phyloP scores from a whole-genome alignment of 1,140 invertebrate genomes.

The Potamilus streckersoni region DNA sequence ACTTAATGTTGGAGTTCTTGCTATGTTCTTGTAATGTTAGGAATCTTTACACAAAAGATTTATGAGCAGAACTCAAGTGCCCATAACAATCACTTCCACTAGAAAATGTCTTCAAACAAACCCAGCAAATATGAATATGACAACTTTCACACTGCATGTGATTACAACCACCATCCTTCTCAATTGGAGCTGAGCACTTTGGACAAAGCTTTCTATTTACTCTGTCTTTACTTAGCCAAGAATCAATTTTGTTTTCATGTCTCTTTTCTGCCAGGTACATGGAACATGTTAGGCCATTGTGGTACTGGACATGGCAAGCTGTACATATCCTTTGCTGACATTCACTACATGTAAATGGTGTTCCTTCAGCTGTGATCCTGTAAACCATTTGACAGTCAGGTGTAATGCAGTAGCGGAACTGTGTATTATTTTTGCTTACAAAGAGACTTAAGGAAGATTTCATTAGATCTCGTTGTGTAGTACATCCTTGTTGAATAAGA shows the following conservation, averaged over 20 bases:
- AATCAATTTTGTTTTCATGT: constrained; percentile 15
- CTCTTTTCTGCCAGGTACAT: constrained; percentile 35
- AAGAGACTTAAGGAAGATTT: constrained; percentile 34
- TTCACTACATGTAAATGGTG: constrained; percentile 41
- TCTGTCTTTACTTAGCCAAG: constrained; percentile 37
- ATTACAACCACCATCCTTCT: constrained; percentile 53
- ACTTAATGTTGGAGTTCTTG: too few species aligned
- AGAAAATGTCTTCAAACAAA: constrained; percentile 38
- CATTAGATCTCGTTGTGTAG: constrained; percentile 23
- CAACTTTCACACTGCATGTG: constrained; percentile 45
- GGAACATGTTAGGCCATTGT: constrained; percentile 51
- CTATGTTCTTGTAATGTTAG: too few species aligned
- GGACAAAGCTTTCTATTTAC: constrained; percentile 47
- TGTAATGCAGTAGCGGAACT: constrained; percentile 49
- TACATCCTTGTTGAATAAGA: constrained; percentile 19
- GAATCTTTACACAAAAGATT: constrained; percentile 29
- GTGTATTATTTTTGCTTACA: constrained; percentile 31
- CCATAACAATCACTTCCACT: constrained; percentile 36
- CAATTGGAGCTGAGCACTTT: constrained; percentile 43
- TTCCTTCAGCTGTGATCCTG: constrained; percentile 29
- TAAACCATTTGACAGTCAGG: constrained; percentile 56
- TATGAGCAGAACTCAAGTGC: constrained; percentile 41
- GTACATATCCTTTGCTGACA: constrained; percentile 48
- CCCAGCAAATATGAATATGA: constrained; percentile 50
- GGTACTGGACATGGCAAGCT: constrained; percentile 41